Percentiles rank a stretch among this genome's conserved stretches.
Evolutionary conservation across 2,797 vertebrate genomes (phyloP).

Genomic region (Xiphophorus birchmanni): DNA sequence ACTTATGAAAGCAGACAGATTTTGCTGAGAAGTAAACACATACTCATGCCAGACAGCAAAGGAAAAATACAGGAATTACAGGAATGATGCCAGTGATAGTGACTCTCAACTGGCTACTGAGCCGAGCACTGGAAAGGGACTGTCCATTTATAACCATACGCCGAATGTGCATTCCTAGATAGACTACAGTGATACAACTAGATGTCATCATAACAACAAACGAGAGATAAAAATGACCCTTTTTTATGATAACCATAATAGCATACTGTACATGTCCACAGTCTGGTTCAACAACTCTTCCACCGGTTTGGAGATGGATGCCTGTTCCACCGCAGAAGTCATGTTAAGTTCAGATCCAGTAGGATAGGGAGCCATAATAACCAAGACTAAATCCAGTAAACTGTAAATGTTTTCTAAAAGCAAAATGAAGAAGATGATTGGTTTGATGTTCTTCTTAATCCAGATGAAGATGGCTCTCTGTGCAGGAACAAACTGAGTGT

Average conservation of each 20-base stretch:
- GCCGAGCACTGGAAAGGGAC: neutral
- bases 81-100: constrained; percentile 22
- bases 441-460: constrained; percentile 64
- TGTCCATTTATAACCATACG: constrained; percentile 28
- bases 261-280: neutral
- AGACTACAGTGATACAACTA: constrained; percentile 23
- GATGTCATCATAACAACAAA: constrained; percentile 34
- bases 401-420: constrained; percentile 25
- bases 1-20: accelerated
- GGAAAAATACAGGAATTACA: neutral
- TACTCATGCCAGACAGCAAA: neutral
- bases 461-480: constrained; percentile 33
- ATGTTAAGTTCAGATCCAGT: neutral
- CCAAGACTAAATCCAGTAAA: neutral
- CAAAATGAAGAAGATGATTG: constrained; percentile 46
- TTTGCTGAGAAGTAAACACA: accelerated
- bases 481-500: constrained; percentile 63
- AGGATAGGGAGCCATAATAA: accelerated
- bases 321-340: neutral
- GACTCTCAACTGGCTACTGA: constrained; percentile 37
- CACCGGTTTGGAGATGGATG: neutral
- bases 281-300: neutral
- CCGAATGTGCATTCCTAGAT: constrained; percentile 36
- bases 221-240: neutral
- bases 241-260: accelerated